Conservation (phyloP, 2,797 vertebrate species). For the Lutjanus campechanus region DNA sequence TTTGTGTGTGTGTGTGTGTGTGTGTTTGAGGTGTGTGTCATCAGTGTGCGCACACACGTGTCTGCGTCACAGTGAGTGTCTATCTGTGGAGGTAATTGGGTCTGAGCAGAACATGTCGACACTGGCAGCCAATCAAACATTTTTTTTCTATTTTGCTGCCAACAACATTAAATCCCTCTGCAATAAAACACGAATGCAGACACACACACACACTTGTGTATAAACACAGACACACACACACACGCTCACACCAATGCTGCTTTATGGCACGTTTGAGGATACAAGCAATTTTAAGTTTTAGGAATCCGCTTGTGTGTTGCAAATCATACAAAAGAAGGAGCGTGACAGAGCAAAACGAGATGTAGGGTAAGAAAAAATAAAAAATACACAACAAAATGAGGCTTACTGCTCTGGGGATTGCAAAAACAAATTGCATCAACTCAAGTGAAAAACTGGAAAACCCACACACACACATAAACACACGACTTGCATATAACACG, state of each 20-base stretch:
- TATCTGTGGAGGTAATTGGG: slow-evolving; percentile 67
- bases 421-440: slow-evolving; percentile 37
- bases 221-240: background rate
- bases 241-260: slow-evolving; percentile 1
- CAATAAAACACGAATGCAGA: slow-evolving; percentile 44
- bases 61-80: slow-evolving; percentile 38
- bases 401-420: slow-evolving; percentile 6
- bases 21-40: slow-evolving; percentile 15
- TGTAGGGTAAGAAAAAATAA: background rate
- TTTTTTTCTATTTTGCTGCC: slow-evolving; percentile 61
- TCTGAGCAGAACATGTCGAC: slow-evolving; percentile 72
- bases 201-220: slow-evolving; percentile 15
- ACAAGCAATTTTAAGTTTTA: slow-evolving; percentile 27
- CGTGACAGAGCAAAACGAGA: background rate
- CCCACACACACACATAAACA: slow-evolving; percentile 17
- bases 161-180: slow-evolving; percentile 62
- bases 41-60: slow-evolving; percentile 26
- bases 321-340: slow-evolving; percentile 43
- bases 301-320: slow-evolving; percentile 17
- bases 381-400: slow-evolving; percentile 4
- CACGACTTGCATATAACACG: slow-evolving; percentile 11
- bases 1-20: slow-evolving; percentile 14
- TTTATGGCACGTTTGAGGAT: slow-evolving; percentile 31
- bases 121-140: slow-evolving; percentile 74
- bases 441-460: slow-evolving; percentile 19